Conservation (phyloP, 2,797 vertebrate species). For the Periophthalmus magnuspinnatus region DNA sequence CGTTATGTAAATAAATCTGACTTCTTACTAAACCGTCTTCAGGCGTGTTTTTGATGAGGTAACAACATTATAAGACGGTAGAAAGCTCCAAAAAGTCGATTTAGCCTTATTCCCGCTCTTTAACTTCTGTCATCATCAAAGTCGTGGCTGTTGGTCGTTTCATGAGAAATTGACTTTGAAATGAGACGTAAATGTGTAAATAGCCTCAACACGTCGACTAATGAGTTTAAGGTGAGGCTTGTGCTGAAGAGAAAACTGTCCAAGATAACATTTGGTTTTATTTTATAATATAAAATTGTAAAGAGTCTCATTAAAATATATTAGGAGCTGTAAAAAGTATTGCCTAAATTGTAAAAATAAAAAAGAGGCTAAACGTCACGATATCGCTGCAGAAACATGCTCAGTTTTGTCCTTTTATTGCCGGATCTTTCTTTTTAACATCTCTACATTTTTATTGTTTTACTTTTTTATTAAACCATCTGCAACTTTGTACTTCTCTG, state of each 20-base stretch:
- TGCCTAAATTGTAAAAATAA: not conserved
- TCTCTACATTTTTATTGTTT: not conserved
- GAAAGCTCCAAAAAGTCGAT: too few relatives aligned
- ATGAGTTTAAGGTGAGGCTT: not conserved
- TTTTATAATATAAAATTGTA: not conserved
- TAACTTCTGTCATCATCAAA: too few relatives aligned
- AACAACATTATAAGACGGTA: too few relatives aligned
- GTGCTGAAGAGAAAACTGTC: not conserved
- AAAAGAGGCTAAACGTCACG: not conserved
- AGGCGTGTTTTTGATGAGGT: too few relatives aligned
- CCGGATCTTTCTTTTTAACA: not conserved
- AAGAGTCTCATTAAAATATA: not conserved
- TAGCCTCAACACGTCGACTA: too few relatives aligned
- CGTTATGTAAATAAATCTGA: too few relatives aligned
- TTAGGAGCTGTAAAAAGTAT: constrained; percentile 2
- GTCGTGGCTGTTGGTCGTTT: not conserved
- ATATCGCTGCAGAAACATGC: not conserved
- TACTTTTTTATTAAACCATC: not conserved
- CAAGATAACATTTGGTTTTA: not conserved
- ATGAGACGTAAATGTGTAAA: too few relatives aligned
- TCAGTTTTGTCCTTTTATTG: not conserved
- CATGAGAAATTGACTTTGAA: too few relatives aligned
- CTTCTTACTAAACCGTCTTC: too few relatives aligned
- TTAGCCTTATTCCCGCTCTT: too few relatives aligned
- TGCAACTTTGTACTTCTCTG: not conserved